Conservation (phyloP, 2,113 vertebrate genomes). For the Glareola pratincola region DNA sequence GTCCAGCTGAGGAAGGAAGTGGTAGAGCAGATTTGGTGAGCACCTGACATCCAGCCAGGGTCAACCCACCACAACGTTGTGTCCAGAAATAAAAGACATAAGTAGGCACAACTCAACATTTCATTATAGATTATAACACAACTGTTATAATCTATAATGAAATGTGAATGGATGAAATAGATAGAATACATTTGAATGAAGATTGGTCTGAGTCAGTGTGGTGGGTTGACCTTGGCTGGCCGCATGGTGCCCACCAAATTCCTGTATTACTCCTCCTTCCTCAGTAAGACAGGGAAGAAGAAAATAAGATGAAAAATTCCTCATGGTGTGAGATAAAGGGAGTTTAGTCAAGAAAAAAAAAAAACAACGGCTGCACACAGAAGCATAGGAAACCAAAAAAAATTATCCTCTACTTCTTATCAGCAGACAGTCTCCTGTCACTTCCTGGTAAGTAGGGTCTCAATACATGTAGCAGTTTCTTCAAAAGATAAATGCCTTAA, state of each 20-base stretch:
- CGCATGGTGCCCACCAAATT: background rate
- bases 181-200: background rate
- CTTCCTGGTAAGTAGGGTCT: background rate
- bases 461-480: rapidly evolving
- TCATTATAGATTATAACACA: too few relatives aligned
- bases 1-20: background rate
- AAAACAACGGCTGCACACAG: rapidly evolving
- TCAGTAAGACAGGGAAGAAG: background rate
- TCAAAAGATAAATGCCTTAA: background rate
- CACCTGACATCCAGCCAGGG: too few relatives aligned
- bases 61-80: background rate
- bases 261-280: background rate
- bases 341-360: background rate
- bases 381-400: background rate
- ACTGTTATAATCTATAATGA: background rate
- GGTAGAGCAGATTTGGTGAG: background rate
- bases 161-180: background rate
- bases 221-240: background rate
- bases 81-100: background rate
- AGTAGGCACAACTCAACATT: too few relatives aligned
- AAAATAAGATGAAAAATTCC: rapidly evolving
- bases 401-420: background rate
- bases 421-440: background rate
- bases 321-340: background rate
- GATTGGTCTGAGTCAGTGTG: background rate